Base-by-base conservation (phyloP, 1,140 invertebrate genomes). In the Apis cerana region DNA sequence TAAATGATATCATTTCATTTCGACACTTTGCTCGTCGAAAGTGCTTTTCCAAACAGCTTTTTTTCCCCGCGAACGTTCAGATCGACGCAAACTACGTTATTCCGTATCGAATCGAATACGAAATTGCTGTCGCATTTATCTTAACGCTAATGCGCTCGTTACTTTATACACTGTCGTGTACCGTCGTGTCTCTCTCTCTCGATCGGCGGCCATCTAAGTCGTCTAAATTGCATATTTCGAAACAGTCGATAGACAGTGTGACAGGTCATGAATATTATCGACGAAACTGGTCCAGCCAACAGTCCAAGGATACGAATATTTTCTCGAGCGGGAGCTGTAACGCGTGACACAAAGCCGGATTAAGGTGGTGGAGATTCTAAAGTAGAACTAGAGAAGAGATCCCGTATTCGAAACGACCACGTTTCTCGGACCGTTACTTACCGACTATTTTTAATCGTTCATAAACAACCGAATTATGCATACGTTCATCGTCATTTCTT, bases 291-390 rank as follows among this genome's bases (percentile, higher is more conserved):
- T n/a, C 58, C 48, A 10, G 1, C 58, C 17, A 27, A 5, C 21
- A 17, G n/a, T 77, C 59, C n/a, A n/a, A 9, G 48, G 56, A 43
- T 48, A 78, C 33, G 58, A 78, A 78, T 61, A 84, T 84, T 84
- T 81, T 62, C 77, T 62, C 27, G 78, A 75, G 56, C 56, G 50
- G 27, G 70, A 54, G 61, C 72, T 7, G 27, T 17, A 62, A 80
- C 82, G 21, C 33, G 54, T 75, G 77, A 84, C 82, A 69, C 70
- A 84, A 84, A 84, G 82, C 78, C 82, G 78, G 77, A 84, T 84
- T 84, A 84, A 75, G 48, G 54, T 27, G 56, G 23, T n/a, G n/a
- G 50, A 33, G 23, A 56, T 12, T 17, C 19, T 11, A 21, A 33
- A 58, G 77, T 74, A 23, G 27, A 58, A 12, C 54, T 52, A 52